These are phyloP conservation scores for Columba livia DNA, from an alignment of 2,113 vertebrate genomes.

Conservation along the genomic window DNA sequence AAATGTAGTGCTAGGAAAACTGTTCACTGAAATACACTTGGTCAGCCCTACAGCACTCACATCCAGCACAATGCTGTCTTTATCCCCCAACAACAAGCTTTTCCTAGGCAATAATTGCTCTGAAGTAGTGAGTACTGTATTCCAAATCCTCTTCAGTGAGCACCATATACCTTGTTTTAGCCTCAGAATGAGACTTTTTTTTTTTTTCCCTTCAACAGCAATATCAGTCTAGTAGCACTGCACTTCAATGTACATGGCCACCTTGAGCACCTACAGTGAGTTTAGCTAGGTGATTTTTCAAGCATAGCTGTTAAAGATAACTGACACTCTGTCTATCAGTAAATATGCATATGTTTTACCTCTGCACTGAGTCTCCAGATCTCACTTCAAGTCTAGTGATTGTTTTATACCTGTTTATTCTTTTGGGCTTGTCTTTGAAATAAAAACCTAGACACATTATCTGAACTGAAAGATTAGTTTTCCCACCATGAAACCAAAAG, in stretches of 20 bases:
- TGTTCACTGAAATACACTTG: neutral
- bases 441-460: neutral
- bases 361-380: neutral
- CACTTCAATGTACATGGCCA: neutral
- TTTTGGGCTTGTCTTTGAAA: neutral
- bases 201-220: neutral
- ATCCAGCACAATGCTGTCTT: fast-evolving
- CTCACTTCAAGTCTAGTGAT: neutral
- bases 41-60: neutral
- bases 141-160: neutral
- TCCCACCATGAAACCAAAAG: neutral
- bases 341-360: neutral
- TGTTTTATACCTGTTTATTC: neutral
- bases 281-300: neutral
- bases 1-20: neutral
- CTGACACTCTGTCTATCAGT: neutral
- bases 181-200: neutral
- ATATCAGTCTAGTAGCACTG: neutral
- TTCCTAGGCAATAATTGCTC: neutral
- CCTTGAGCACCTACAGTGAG: neutral
- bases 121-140: neutral
- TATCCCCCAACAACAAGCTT: neutral
- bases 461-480: neutral
- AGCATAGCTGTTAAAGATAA: neutral
- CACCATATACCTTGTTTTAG: neutral